phyloP scores from a whole-genome alignment of 2,113 vertebrate species.

The Morone saxatilis region DNA sequence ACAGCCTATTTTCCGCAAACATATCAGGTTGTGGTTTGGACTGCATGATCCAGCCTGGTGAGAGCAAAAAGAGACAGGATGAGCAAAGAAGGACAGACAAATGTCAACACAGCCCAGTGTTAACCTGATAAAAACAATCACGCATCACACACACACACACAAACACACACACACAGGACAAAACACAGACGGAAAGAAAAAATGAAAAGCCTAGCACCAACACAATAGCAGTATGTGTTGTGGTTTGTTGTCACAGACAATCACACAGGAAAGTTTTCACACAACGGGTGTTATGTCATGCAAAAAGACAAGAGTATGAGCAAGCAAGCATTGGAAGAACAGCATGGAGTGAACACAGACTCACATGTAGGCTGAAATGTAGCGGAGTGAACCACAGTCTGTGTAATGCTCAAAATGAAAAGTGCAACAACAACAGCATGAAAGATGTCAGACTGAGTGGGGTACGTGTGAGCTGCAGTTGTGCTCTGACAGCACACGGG shows the following conservation, averaged over 20 bases:
- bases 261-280: neutral
- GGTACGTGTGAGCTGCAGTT: neutral
- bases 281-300: neutral
- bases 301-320: neutral
- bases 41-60: neutral
- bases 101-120: neutral
- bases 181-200: neutral
- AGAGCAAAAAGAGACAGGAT: slow-evolving; percentile 13
- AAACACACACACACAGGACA: slow-evolving; percentile 1
- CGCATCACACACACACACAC: neutral
- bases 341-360: neutral
- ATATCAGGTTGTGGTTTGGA: slow-evolving; percentile 42
- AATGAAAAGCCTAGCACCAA: neutral
- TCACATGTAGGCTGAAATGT: neutral
- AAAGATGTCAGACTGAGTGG: neutral
- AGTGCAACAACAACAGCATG: neutral
- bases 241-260: neutral
- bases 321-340: neutral
- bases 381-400: neutral
- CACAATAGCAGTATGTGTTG: slow-evolving; percentile 8
- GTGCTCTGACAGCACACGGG: neutral
- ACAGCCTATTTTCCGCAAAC: neutral
- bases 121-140: neutral
- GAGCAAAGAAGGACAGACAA: slow-evolving; percentile 28
- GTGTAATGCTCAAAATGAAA: neutral